Percentiles rank a stretch among this genome's conserved stretches.
These are phyloP conservation scores for Brachionus rubens DNA, from an alignment of 1,140 invertebrate genomes.

Conservation along the genomic window DNA sequence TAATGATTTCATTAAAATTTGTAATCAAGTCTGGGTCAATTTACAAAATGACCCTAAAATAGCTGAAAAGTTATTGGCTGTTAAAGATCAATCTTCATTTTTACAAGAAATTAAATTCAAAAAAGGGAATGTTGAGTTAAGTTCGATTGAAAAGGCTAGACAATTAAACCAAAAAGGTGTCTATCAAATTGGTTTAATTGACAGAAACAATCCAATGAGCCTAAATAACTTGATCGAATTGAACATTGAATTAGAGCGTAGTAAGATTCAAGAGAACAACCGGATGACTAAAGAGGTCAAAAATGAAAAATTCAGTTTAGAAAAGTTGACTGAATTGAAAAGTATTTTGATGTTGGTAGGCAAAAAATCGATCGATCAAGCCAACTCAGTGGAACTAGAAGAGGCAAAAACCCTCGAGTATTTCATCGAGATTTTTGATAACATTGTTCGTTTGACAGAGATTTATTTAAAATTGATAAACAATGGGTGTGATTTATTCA, in stretches of 20 bases:
- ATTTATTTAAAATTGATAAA: neutral
- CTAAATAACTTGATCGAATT: conserved; percentile 4
- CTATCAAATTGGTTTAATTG: conserved; percentile 49
- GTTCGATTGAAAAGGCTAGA: conserved; percentile 52
- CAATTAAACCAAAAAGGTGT: conserved; percentile 53
- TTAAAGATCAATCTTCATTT: conserved; percentile 50
- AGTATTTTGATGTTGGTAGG: neutral
- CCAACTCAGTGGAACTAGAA: neutral
- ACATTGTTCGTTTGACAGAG: neutral
- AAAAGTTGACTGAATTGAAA: conserved; percentile 9
- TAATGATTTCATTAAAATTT: conserved; percentile 50
- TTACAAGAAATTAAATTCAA: conserved; percentile 53
- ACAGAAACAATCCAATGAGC: neutral
- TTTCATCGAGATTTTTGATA: conserved; percentile 21
- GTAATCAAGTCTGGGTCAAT: conserved; percentile 52
- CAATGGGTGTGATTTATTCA: conserved; percentile 16
- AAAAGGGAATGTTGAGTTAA: conserved; percentile 55
- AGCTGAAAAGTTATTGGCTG: conserved; percentile 52
- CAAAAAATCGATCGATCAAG: neutral
- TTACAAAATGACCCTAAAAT: conserved; percentile 51
- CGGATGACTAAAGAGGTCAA: neutral
- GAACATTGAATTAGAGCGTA: neutral
- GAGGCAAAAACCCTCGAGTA: conserved; percentile 2
- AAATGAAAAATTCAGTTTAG: neutral
- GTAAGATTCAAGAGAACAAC: no score